A percentile compares a stretch with the other conserved stretches of the same genome.
phyloP scores from a whole-genome alignment of 92 coral and sea anemone genomes.

The Blastomussa wellsi region DNA sequence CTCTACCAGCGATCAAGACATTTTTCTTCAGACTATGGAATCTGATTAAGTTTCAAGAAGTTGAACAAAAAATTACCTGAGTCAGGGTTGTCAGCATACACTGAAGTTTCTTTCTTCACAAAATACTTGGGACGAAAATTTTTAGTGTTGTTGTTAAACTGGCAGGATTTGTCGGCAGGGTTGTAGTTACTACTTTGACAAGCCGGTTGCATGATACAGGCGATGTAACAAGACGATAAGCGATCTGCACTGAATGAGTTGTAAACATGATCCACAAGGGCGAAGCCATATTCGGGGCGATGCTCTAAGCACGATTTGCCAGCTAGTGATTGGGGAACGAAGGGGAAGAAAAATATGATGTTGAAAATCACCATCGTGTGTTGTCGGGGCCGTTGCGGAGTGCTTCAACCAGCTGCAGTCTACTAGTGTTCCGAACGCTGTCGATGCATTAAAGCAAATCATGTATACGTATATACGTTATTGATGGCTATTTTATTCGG shows the following conservation, averaged over 20 bases:
- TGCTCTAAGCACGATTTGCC: not conserved
- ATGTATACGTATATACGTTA: no score
- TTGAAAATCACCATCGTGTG: not conserved
- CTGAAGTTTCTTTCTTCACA: not conserved
- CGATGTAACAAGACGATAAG: conserved; percentile 3
- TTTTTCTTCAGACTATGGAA: no score
- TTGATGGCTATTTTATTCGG: no score
- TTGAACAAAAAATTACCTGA: conserved; percentile 1
- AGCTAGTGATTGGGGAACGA: not conserved
- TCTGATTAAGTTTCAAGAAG: no score
- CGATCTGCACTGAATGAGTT: conserved; percentile 26
- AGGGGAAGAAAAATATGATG: not conserved
- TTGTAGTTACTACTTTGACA: conserved; percentile 22
- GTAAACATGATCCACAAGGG: conserved; percentile 13
- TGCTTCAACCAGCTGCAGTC: not conserved
- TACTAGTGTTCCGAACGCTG: no score
- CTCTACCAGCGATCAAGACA: no score
- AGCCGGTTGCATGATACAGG: conserved; percentile 24
- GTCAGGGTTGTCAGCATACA: conserved; percentile 23
- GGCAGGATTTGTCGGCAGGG: conserved; percentile 18
- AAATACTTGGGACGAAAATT: conserved; percentile 3
- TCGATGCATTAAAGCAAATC: no score
- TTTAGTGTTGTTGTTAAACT: conserved; percentile 30
- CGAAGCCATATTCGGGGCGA: conserved; percentile 16
- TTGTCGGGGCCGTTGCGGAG: not conserved